Evolutionary conservation across 2,888 invertebrate genomes (phyloP).

Genomic region (Mechanitis mazaeus): DNA sequence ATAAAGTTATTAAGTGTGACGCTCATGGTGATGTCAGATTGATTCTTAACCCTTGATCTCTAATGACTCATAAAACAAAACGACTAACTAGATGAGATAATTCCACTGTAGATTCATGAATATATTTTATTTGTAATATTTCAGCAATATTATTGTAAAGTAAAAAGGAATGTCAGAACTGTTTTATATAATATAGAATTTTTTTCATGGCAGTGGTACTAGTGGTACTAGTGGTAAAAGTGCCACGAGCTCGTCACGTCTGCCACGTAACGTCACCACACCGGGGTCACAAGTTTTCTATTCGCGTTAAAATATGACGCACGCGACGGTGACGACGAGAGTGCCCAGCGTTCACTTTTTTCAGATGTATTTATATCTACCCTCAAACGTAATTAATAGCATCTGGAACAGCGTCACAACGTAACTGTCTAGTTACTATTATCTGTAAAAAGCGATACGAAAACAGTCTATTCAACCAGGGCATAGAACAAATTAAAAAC

Average conservation of each 20-base stretch:
- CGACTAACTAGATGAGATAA: slow-evolving; percentile 15
- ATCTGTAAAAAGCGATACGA: slow-evolving; percentile 41
- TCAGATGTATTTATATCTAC: slow-evolving; percentile 46
- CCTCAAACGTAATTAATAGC: slow-evolving; percentile 52
- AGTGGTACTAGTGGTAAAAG: slow-evolving; percentile 34
- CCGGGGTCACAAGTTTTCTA: slow-evolving; percentile 68
- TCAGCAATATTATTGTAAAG: background rate
- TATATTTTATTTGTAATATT: background rate
- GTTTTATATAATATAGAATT: no score
- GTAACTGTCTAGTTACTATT: slow-evolving; percentile 54
- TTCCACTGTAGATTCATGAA: background rate
- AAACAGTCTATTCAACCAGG: no score
- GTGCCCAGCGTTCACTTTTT: slow-evolving; percentile 34
- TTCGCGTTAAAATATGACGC: slow-evolving; percentile 68
- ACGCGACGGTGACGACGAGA: slow-evolving; percentile 59
- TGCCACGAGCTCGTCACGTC: slow-evolving; percentile 49
- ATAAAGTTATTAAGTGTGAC: slow-evolving; percentile 26
- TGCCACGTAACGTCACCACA: slow-evolving; percentile 51
- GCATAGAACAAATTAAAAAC: no score
- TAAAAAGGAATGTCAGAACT: background rate
- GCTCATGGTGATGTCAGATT: slow-evolving; percentile 31
- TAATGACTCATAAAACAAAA: slow-evolving; percentile 29
- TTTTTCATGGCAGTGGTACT: slow-evolving; percentile 14
- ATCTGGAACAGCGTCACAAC: slow-evolving; percentile 49
- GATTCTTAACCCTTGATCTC: slow-evolving; percentile 31